phyloP scores from a whole-genome alignment of 2,888 invertebrate genomes.

The Neoitamus cyanurus region DNA sequence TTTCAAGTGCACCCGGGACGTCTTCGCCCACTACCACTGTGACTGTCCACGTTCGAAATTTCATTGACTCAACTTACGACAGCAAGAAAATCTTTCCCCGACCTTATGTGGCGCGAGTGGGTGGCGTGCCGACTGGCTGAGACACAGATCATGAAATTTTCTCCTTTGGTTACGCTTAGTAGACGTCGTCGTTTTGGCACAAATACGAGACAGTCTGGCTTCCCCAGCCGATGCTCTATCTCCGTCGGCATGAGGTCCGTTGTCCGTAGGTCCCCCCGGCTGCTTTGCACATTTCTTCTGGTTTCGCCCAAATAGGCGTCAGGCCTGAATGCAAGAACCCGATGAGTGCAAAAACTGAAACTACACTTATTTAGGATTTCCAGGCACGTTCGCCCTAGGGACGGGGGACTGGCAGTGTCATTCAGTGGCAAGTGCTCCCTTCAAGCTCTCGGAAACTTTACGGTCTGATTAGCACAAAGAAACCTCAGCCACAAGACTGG shows the following conservation, averaged over 20 bases:
- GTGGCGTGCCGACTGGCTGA: not conserved
- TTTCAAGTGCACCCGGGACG: not conserved
- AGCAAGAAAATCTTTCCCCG: not conserved
- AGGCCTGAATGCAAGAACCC: not conserved
- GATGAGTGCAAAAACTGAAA: not conserved
- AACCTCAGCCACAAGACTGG: not conserved
- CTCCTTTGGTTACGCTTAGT: not conserved
- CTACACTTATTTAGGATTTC: not conserved
- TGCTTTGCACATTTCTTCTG: not conserved
- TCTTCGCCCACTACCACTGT: not conserved
- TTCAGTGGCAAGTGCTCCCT: not conserved
- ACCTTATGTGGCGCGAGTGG: not conserved
- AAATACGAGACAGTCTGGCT: constrained; percentile 20
- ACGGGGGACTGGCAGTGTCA: not conserved
- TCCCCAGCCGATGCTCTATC: not conserved
- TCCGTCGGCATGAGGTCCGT: not conserved
- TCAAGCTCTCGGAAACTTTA: not conserved
- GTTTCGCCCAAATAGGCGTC: not conserved
- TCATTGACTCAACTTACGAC: not conserved
- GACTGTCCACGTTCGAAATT: not conserved
- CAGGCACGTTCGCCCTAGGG: not conserved
- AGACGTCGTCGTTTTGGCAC: constrained; percentile 9
- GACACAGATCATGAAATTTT: not conserved
- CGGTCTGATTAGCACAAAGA: not conserved
- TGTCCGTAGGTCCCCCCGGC: not conserved